Evolutionary conservation across 2,888 invertebrate genomes (phyloP).

Genomic region (Linnaemya vulpina): DNA sequence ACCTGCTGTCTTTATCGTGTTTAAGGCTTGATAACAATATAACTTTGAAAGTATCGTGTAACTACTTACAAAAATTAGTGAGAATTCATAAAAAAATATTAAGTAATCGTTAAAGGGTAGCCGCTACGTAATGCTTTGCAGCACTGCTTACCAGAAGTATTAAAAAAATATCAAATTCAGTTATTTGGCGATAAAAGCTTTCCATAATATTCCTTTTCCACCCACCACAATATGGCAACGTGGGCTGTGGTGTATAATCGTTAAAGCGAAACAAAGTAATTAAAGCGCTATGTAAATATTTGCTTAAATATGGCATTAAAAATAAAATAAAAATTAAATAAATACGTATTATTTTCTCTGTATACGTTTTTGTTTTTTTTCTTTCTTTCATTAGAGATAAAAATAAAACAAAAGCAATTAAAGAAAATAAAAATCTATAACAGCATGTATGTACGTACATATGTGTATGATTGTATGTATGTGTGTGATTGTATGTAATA

Average conservation of each 20-base stretch:
- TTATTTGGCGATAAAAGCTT: too few species aligned
- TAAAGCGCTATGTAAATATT: conserved; percentile 56
- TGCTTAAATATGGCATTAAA: conserved; percentile 40
- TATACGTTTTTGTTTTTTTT: conserved; percentile 26
- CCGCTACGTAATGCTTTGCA: too few species aligned
- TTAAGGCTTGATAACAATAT: too few species aligned
- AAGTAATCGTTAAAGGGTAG: too few species aligned
- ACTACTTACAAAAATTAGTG: too few species aligned
- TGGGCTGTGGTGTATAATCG: conserved; percentile 30
- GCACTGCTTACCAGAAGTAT: too few species aligned
- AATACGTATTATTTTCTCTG: conserved; percentile 22
- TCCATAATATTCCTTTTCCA: not conserved
- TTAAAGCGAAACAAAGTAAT: conserved; percentile 39
- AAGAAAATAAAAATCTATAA: conserved; percentile 23
- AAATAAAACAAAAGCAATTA: conserved; percentile 10
- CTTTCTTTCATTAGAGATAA: conserved; percentile 31
- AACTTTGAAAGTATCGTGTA: too few species aligned
- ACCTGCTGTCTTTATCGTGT: too few species aligned
- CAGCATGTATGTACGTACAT: not conserved
- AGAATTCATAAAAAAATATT: too few species aligned
- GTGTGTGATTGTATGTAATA: not conserved
- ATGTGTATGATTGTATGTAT: not conserved
- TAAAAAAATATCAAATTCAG: too few species aligned
- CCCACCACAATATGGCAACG: not conserved
- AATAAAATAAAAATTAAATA: conserved; percentile 29